phyloP scores from a whole-genome alignment of 2,888 invertebrate genomes.

The Hemistola chrysoprasaria region DNA sequence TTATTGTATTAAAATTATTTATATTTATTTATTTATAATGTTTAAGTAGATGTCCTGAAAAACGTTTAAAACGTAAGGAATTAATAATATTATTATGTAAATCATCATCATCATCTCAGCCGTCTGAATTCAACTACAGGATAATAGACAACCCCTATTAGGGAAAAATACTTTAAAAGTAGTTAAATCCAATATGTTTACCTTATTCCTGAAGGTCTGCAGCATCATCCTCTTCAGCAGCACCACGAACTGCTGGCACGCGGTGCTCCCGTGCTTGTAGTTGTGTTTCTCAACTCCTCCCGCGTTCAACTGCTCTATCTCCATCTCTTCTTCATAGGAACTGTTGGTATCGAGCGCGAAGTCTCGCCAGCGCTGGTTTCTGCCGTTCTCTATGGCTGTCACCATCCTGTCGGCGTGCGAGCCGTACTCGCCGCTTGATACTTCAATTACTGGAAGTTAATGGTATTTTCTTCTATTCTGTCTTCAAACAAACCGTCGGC shows the following conservation, averaged over 20 bases:
- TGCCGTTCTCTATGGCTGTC: constrained; percentile 85
- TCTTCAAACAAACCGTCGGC: no score
- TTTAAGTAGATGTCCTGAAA: no score
- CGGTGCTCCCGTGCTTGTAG: constrained; percentile 80
- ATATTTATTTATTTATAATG: no score
- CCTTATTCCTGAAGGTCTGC: constrained; percentile 89
- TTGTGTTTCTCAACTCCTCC: constrained; percentile 72
- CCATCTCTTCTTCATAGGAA: constrained; percentile 49
- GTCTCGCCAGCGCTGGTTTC: constrained; percentile 77
- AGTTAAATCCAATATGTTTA: constrained; percentile 21
- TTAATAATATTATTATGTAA: no score
- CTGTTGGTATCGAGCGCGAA: constrained; percentile 48
- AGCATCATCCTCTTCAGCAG: constrained; percentile 86
- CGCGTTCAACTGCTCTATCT: constrained; percentile 67
- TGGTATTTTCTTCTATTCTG: no score
- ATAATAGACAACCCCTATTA: no score
- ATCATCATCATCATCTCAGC: no score
- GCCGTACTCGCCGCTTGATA: constrained; percentile 91
- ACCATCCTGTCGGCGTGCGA: constrained; percentile 86
- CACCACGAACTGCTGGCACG: constrained; percentile 86
- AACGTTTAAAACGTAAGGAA: no score
- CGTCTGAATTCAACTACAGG: no score
- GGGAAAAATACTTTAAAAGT: neutral
- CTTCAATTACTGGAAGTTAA: constrained; percentile 86
- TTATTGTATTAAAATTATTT: no score